Conservation (phyloP, 1,140 invertebrate genomes). For the Nebria ingens region DNA sequence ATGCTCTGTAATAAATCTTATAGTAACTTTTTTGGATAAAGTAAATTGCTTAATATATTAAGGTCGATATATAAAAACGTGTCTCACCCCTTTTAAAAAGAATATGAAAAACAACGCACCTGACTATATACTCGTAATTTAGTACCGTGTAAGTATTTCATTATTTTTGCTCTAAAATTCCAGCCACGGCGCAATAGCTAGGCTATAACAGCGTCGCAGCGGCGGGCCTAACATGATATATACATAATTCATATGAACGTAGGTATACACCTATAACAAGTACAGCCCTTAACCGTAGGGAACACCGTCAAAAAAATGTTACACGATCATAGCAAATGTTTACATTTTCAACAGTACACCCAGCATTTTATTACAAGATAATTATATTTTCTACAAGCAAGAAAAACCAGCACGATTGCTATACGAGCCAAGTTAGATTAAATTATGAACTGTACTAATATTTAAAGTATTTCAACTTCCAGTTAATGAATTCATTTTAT, state of each 20-base stretch:
- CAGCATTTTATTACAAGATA: no score
- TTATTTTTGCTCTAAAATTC: constrained; percentile 7
- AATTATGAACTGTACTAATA: no score
- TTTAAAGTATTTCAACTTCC: no score
- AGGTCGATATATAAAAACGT: background rate
- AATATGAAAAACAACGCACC: no score
- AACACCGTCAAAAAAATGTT: no score
- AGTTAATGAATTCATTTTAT: no score
- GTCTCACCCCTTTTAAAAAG: constrained; percentile 5
- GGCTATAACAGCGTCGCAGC: background rate
- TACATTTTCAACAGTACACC: no score
- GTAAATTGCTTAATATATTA: background rate
- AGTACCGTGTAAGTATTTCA: constrained; percentile 5
- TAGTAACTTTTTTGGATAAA: no score
- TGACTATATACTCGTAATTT: constrained; percentile 1
- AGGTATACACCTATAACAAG: background rate
- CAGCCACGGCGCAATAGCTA: background rate
- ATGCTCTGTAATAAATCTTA: no score
- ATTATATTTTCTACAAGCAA: no score
- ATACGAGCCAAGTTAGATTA: no score
- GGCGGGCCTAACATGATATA: constrained; percentile 1
- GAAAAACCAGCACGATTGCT: no score
- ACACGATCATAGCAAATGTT: background rate
- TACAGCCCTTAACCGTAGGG: background rate
- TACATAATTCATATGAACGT: background rate